Conservation (phyloP, 2,888 invertebrate genomes). For the Leptinotarsa haldemani region DNA sequence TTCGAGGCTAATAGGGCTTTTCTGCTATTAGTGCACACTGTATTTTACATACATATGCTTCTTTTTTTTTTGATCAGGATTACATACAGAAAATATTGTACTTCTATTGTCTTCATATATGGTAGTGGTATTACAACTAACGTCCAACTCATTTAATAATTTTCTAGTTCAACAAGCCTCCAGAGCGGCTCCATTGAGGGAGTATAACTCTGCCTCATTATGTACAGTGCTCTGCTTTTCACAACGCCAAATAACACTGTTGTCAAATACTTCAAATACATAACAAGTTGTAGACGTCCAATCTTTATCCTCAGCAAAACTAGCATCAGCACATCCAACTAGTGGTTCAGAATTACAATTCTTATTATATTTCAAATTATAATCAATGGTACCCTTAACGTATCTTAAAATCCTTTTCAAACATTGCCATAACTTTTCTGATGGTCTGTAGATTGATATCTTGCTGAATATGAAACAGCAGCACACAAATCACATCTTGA, state of each 20-base stretch:
- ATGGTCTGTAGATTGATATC: conserved; percentile 1
- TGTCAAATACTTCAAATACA: too few relatives aligned
- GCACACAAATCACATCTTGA: conserved; percentile 12
- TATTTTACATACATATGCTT: too few relatives aligned
- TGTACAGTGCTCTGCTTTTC: neutral
- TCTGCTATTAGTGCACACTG: too few relatives aligned
- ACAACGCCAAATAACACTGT: too few relatives aligned
- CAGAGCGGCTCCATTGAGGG: neutral
- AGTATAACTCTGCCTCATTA: neutral
- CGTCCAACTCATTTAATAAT: too few relatives aligned
- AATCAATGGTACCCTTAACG: neutral
- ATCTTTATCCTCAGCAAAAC: neutral
- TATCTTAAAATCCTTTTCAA: conserved; percentile 3
- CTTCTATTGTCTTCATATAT: too few relatives aligned
- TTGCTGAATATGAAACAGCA: neutral
- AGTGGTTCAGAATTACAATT: too few relatives aligned
- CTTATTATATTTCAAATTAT: neutral
- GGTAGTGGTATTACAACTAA: too few relatives aligned
- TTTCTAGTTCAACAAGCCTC: neutral
- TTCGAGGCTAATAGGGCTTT: too few relatives aligned
- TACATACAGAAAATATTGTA: too few relatives aligned
- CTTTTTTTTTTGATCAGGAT: too few relatives aligned
- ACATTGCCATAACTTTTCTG: neutral
- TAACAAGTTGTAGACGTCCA: neutral
- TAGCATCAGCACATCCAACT: too few relatives aligned